These are phyloP conservation scores for Nesoenas mayeri DNA, from an alignment of 2,113 vertebrate genomes.

Conservation along the genomic window DNA sequence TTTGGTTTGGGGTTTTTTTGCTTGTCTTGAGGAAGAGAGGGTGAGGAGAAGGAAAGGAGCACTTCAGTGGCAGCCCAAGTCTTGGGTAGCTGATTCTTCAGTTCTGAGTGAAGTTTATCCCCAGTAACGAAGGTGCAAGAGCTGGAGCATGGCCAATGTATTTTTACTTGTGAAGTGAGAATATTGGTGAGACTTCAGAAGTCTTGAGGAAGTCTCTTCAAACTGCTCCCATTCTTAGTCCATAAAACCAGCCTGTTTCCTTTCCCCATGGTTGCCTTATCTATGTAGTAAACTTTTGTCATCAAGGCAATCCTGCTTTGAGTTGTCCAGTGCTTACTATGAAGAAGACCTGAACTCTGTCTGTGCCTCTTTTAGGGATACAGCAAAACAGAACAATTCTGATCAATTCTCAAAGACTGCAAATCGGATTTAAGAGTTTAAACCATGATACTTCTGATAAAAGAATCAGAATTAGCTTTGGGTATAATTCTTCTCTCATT, in stretches of 20 bases:
- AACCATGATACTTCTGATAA: background rate
- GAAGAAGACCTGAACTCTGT: background rate
- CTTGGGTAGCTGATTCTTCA: background rate
- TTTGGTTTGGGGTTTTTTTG: background rate
- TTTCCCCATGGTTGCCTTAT: background rate
- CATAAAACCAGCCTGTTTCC: background rate
- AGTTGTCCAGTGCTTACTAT: background rate
- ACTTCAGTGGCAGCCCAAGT: background rate
- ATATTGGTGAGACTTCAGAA: background rate
- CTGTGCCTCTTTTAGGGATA: background rate
- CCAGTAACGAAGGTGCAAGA: background rate
- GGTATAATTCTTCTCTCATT: background rate
- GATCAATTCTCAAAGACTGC: background rate
- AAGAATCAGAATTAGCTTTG: background rate
- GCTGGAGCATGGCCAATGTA: background rate
- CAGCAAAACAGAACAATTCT: background rate
- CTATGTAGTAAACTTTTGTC: background rate
- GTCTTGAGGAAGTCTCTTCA: background rate
- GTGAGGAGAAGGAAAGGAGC: background rate
- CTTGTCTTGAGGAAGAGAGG: background rate
- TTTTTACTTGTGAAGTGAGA: background rate
- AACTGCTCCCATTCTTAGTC: background rate
- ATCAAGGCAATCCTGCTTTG: rapidly evolving
- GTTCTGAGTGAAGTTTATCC: background rate
- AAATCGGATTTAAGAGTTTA: background rate